These are phyloP conservation scores for Thymallus thymallus DNA, from an alignment of 2,113 vertebrate genomes.

Conservation along the genomic window DNA sequence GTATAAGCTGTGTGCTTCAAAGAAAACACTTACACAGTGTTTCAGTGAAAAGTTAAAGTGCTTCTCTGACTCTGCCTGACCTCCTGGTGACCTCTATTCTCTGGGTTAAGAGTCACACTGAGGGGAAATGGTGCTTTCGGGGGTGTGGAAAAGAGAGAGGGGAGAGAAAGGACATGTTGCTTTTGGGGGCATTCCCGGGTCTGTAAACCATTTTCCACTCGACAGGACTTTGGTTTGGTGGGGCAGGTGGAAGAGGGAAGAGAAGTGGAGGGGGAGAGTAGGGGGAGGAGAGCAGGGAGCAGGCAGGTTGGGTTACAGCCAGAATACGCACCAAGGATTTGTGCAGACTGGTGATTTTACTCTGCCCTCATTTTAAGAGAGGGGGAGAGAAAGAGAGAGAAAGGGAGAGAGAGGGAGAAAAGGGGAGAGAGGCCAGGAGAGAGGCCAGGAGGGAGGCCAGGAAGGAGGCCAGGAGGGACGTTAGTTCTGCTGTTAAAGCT, in stretches of 20 bases:
- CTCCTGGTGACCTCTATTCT: conserved; percentile 26
- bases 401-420: background rate
- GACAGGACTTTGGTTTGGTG: conserved; percentile 8
- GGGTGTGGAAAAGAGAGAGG: background rate
- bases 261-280: background rate
- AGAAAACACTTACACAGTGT: background rate
- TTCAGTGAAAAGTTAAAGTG: background rate
- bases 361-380: conserved; percentile 15
- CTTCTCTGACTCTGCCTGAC: conserved; percentile 6
- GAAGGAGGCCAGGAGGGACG: background rate
- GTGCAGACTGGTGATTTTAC: conserved; percentile 25
- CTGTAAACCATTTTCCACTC: conserved; percentile 36
- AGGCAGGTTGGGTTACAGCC: background rate
- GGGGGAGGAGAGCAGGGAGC: background rate
- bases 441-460: background rate
- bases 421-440: no score
- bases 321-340: conserved; percentile 18
- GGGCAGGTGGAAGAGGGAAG: no score
- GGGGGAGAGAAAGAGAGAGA: background rate
- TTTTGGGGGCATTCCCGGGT: no score
- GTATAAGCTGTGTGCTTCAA: no score
- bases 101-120: conserved; percentile 16
- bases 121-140: conserved; percentile 30
- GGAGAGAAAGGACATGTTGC: no score
- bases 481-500: background rate